These are phyloP conservation scores for Enteromius argenteus DNA, from an alignment of 2,797 vertebrate species.

Conservation along the genomic window DNA sequence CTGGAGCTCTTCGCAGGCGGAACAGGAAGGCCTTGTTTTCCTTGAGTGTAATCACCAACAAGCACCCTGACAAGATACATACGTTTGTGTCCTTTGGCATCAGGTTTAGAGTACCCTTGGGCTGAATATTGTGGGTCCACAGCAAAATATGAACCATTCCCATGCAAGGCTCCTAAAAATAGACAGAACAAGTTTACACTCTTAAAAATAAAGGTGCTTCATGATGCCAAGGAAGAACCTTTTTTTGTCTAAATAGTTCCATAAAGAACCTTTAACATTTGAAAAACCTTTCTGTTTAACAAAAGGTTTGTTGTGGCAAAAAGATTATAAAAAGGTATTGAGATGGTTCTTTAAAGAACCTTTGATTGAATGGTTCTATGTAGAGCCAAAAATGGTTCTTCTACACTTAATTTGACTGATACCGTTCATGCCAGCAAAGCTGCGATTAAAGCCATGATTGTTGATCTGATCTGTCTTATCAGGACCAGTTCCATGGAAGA, in stretches of 20 bases:
- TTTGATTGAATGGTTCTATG: not conserved
- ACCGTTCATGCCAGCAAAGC: conserved; percentile 76
- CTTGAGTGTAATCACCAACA: conserved; percentile 70
- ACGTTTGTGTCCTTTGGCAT: conserved; percentile 43
- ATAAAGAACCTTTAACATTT: no score
- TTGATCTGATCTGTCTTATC: conserved; percentile 68
- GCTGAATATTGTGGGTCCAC: conserved; percentile 70
- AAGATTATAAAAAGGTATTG: no score
- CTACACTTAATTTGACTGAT: conserved; percentile 1
- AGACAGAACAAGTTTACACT: not conserved
- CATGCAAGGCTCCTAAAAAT: not conserved
- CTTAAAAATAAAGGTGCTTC: no score
- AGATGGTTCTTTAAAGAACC: no score
- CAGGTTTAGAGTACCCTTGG: conserved; percentile 54
- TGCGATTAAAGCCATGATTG: conserved; percentile 75
- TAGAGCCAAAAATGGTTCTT: not conserved
- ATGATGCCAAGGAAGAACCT: no score
- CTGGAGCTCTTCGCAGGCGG: conserved; percentile 65
- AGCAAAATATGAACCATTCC: conserved; percentile 76
- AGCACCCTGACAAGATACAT: conserved; percentile 76
- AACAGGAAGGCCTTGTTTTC: conserved; percentile 1
- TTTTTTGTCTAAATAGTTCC: no score
- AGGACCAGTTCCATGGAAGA: conserved; percentile 73
- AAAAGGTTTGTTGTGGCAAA: no score
- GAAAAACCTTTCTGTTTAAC: no score